Conservation (phyloP, 2,888 invertebrate species). For the Eupithecia abbreviata region DNA sequence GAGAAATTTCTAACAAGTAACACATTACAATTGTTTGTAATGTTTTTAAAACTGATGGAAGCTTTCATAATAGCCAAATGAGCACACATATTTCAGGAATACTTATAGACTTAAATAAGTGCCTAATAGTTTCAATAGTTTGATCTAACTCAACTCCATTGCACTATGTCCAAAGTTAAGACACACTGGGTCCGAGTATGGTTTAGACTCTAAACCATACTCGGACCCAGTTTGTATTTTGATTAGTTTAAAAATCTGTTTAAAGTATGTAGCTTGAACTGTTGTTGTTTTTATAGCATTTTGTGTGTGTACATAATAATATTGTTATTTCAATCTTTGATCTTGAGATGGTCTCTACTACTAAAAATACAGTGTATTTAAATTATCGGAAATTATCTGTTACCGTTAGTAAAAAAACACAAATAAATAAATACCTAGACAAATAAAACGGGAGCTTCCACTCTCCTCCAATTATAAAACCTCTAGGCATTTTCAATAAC, state of each 20-base stretch:
- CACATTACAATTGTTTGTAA: neutral
- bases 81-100: neutral
- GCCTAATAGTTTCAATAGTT: neutral
- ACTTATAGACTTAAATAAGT: neutral
- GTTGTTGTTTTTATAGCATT: neutral
- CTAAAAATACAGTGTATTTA: neutral
- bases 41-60: neutral
- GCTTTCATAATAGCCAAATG: neutral
- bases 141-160: neutral
- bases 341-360: neutral
- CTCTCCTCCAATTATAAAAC: neutral
- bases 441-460: neutral
- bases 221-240: neutral
- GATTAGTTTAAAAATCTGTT: neutral
- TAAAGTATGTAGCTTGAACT: neutral
- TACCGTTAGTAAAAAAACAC: neutral
- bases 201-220: neutral
- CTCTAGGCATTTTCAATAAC: slow-evolving; percentile 1
- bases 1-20: neutral
- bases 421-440: neutral
- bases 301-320: neutral
- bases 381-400: neutral
- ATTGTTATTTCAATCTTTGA: neutral
- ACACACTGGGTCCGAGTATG: too few relatives aligned
- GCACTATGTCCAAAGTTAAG: neutral